Evolutionary conservation across 2,888 invertebrate species (phyloP).

Genomic region (Acanthosepion pharaonis): DNA sequence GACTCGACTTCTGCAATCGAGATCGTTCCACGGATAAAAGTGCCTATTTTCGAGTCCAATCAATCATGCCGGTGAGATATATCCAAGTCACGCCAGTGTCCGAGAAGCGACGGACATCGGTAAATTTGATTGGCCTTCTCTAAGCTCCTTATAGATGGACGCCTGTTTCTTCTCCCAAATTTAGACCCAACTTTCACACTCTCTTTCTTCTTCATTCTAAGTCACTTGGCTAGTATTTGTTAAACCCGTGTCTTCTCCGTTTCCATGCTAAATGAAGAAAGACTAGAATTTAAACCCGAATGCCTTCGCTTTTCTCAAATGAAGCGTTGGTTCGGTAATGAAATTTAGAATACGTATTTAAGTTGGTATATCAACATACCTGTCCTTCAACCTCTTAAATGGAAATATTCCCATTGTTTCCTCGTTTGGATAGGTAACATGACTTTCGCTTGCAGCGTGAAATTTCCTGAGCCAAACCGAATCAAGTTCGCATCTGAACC

Average conservation of each 20-base stretch:
- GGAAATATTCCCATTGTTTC: neutral
- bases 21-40: neutral
- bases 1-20: neutral
- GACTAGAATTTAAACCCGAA: neutral
- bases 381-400: neutral
- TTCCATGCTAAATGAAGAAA: neutral
- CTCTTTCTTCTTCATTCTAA: neutral
- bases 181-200: neutral
- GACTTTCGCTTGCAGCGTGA: neutral
- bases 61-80: neutral
- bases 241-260: neutral
- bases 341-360: neutral
- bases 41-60: constrained; percentile 20
- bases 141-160: neutral
- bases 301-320: neutral
- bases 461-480: too few species aligned
- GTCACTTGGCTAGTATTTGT: neutral
- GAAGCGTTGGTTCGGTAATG: neutral
- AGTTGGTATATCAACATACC: neutral
- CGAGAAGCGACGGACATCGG: neutral
- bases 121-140: neutral
- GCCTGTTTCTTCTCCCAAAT: neutral
- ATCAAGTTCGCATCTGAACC: too few species aligned
- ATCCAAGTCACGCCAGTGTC: neutral
- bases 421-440: neutral